Percentiles rank a stretch among this genome's conserved stretches.
phyloP scores from a whole-genome alignment of 2,888 invertebrate species.

The Mythimna ferrago region DNA sequence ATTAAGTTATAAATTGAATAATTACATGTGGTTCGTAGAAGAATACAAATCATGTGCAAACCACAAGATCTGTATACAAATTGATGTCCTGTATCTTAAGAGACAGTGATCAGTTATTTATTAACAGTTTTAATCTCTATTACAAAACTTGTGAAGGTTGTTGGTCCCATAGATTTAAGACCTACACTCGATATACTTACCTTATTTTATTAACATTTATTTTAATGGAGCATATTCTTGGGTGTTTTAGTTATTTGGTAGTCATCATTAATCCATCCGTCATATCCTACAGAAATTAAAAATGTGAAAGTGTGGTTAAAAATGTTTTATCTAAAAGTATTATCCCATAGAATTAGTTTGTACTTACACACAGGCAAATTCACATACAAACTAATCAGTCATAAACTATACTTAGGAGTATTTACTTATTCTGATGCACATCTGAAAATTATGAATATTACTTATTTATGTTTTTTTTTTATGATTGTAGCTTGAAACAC shows the following conservation, averaged over 20 bases:
- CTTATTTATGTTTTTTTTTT: background rate
- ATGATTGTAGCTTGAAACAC: background rate
- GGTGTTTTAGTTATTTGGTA: background rate
- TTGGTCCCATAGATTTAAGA: too few relatives aligned
- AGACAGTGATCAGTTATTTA: too few relatives aligned
- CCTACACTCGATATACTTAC: too few relatives aligned
- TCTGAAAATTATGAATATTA: background rate
- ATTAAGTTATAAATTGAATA: too few relatives aligned
- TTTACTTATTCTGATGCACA: background rate
- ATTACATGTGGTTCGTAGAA: too few relatives aligned
- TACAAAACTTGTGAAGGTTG: too few relatives aligned
- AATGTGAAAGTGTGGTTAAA: too few relatives aligned
- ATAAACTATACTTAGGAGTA: background rate
- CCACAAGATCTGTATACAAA: too few relatives aligned
- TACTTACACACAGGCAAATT: background rate
- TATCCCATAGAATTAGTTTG: background rate
- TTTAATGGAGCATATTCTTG: too few relatives aligned
- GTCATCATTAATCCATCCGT: background rate
- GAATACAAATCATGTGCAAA: too few relatives aligned
- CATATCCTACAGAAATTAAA: background rate
- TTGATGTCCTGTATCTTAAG: too few relatives aligned
- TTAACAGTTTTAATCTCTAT: too few relatives aligned
- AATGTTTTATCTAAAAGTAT: background rate
- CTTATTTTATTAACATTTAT: background rate
- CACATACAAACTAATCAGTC: background rate